Conservation (phyloP, 2,888 invertebrate genomes). For the Rotaria macrura region DNA sequence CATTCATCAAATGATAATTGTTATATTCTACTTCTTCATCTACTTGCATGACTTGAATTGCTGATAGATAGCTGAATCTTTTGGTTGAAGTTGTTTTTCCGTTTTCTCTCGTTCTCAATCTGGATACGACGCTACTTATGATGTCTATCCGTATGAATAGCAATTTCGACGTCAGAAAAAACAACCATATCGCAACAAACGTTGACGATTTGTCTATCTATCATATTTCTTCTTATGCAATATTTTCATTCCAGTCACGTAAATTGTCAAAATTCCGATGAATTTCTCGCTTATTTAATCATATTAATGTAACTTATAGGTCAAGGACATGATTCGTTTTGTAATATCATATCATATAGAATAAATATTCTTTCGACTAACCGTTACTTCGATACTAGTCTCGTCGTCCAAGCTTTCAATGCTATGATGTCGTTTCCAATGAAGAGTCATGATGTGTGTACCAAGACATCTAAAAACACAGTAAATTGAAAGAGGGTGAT, state of each 20-base stretch:
- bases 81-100: background rate
- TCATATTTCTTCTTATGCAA: background rate
- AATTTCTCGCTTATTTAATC: background rate
- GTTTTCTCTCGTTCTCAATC: background rate
- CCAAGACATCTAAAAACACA: slow-evolving; percentile 5
- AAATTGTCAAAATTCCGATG: background rate
- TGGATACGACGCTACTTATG: background rate
- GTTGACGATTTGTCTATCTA: background rate
- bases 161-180: background rate
- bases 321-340: background rate
- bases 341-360: background rate
- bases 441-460: background rate
- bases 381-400: background rate
- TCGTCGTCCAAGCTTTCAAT: slow-evolving; percentile 6
- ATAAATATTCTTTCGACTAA: background rate
- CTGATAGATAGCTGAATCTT: background rate
- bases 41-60: background rate
- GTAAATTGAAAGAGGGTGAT: background rate
- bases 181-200: background rate
- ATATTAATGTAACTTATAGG: background rate
- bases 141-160: background rate
- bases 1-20: background rate
- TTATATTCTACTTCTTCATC: background rate
- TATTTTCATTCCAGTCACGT: background rate
- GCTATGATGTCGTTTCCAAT: slow-evolving; percentile 7